Base-by-base conservation (phyloP, 2,113 vertebrate genomes). In the Barnardius zonarius region DNA sequence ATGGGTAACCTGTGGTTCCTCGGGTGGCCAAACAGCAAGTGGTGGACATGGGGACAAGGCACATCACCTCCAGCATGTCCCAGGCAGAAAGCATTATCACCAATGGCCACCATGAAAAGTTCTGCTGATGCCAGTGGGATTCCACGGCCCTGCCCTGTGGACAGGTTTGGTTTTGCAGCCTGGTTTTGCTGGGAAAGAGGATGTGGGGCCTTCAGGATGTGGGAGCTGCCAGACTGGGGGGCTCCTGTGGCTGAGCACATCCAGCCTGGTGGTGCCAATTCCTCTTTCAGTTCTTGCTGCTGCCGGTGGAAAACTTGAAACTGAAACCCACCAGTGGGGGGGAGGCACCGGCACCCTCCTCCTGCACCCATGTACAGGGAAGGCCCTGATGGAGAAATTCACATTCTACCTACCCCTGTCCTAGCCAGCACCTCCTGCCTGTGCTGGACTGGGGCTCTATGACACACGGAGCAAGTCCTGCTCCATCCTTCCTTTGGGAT, bases 1-100 rank as follows among this genome's bases (percentile, higher is more conserved):
- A 0, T 0, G 3, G 28, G 25, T 28, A 46, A 66, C 24, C n/a
- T 12, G n/a, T 0, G 41, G 41, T 51, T 43, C 67, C 30, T 13
- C 0, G 61, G 33, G 69, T 13, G 74, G 5, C 8, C 68, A 1
- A 35, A n/a, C 0, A 62, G 82, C 61, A 11, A 10, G 16, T 2
- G 0, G 68, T 31, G 82, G 70, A 24, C 57, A 31, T 0, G 8
- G 37, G 69, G 87, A 63, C 33, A 6, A 19, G 51, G 68, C 0
- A 17, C 1, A 59, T 35, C 73, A 69, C 27, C 66, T 41, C 61
- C 10, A n/a, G 11, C 0, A 33, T 2, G 55, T 30, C 57, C 68
- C 39, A 10, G 33, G 10, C 83, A n/a, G 16, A 66, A 59, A 49
- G 35, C 1, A 9, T 46, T 80, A 88, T 49, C 27, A 2, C 73